A percentile compares a stretch with the other conserved stretches of the same genome.
phyloP scores from a whole-genome alignment of 1,140 invertebrate species.

The Anthonomus grandis region DNA sequence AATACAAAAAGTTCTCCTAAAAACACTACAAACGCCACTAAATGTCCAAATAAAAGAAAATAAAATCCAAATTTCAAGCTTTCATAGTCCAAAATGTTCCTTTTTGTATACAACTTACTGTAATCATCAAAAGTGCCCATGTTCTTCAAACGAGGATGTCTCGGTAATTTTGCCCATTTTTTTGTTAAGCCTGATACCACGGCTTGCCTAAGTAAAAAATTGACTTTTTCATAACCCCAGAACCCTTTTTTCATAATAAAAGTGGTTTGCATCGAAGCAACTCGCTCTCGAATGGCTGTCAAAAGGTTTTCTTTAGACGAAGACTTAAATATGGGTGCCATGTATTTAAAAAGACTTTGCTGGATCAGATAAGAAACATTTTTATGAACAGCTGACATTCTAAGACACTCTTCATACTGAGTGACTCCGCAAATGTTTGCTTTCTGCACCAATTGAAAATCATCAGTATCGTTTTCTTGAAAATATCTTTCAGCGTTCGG shows the following conservation, averaged over 20 bases:
- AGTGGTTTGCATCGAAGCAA: conserved; percentile 11
- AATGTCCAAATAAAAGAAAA: background rate
- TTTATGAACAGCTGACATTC: conserved; percentile 1
- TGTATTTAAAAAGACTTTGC: conserved; percentile 4
- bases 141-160: background rate
- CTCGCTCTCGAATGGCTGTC: background rate
- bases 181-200: conserved; percentile 2
- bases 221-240: conserved; percentile 16
- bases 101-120: background rate
- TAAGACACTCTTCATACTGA: background rate
- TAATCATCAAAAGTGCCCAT: background rate
- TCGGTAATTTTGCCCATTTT: conserved; percentile 15
- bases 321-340: background rate
- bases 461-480: background rate
- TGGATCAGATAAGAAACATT: conserved; percentile 9
- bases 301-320: conserved; percentile 1
- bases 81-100: conserved; percentile 3
- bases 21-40: conserved; percentile 4
- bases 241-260: conserved; percentile 25
- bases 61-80: conserved; percentile 10
- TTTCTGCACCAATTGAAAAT: background rate
- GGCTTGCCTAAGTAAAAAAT: conserved; percentile 8
- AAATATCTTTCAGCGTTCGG: conserved; percentile 19
- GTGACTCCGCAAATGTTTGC: background rate
- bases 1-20: conserved; percentile 3